A percentile compares a stretch with the other conserved stretches of the same genome.
Evolutionary conservation across 2,113 vertebrate genomes (phyloP).

Genomic region (Apaloderma vittatum): DNA sequence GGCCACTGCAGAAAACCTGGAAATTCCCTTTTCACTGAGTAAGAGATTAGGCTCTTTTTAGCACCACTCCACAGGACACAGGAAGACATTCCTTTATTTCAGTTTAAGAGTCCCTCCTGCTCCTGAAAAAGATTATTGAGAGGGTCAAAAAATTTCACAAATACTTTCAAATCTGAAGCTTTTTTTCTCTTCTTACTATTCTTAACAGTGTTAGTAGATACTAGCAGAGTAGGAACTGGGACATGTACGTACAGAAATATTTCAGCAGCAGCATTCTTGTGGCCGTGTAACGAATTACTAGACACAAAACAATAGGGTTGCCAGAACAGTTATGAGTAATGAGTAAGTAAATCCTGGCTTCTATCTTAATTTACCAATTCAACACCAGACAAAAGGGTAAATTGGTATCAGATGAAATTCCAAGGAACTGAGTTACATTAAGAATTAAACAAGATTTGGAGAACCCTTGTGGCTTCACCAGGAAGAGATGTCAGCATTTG

Average conservation of each 20-base stretch:
- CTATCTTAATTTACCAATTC: neutral
- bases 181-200: neutral
- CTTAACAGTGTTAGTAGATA: neutral
- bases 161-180: neutral
- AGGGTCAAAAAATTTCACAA: neutral
- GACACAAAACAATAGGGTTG: neutral
- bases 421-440: neutral
- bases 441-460: neutral
- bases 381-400: neutral
- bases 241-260: neutral
- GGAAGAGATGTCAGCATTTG: neutral
- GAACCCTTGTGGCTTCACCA: neutral
- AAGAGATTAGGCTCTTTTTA: neutral
- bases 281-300: neutral
- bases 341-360: neutral
- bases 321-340: neutral
- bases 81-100: neutral
- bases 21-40: neutral
- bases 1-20: neutral
- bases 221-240: neutral
- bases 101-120: neutral
- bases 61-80: neutral
- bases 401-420: neutral
- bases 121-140: neutral
- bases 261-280: neutral